Evolutionary conservation across 2,888 invertebrate genomes (phyloP).

Genomic region (Drosophila stalkeri): DNA sequence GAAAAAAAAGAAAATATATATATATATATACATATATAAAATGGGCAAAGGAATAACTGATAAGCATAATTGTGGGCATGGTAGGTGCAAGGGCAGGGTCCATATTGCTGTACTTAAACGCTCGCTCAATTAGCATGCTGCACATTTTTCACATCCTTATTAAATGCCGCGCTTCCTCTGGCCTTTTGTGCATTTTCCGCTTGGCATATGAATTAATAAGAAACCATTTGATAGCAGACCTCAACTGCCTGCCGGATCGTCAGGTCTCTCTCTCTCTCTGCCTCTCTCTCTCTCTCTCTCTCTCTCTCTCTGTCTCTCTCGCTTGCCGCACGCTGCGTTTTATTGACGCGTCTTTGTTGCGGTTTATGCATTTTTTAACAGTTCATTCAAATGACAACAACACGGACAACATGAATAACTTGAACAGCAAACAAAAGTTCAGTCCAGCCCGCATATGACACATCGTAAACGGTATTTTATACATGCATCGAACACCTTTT

Average conservation of each 20-base stretch:
- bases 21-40: no score
- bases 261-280: background rate
- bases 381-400: constrained; percentile 44
- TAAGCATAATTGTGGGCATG: constrained; percentile 4
- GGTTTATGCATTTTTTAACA: constrained; percentile 44
- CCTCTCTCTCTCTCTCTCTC: background rate
- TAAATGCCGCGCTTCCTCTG: constrained; percentile 45
- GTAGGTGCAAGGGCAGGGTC: background rate
- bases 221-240: constrained; percentile 52
- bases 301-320: background rate
- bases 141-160: constrained; percentile 76
- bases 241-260: background rate
- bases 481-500: constrained; percentile 10
- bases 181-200: constrained; percentile 49
- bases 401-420: constrained; percentile 11
- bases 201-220: constrained; percentile 60
- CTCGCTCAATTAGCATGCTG: constrained; percentile 71
- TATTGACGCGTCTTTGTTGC: constrained; percentile 58
- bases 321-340: constrained; percentile 47
- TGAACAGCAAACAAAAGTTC: constrained; percentile 13
- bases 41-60: constrained; percentile 42
- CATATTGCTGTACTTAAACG: constrained; percentile 32
- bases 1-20: no score
- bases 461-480: constrained; percentile 61
- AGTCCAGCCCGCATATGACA: constrained; percentile 74